Conservation (phyloP, 2,797 vertebrate species). For the Girardinus metallicus region DNA sequence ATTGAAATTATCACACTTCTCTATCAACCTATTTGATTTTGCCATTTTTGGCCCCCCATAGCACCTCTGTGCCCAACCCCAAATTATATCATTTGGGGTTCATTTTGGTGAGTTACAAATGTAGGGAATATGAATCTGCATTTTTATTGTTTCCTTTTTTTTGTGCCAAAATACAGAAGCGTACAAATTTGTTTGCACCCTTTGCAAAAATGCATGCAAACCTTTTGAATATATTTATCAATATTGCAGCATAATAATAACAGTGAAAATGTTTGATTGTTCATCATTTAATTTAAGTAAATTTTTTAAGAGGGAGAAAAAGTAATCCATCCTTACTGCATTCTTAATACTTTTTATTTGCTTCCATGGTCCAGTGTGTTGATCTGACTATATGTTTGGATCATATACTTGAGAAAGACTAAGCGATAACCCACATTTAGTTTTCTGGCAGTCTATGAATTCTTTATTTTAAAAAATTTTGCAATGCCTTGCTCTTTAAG, state of each 20-base stretch:
- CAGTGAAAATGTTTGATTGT: background rate
- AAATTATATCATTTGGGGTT: constrained; percentile 34
- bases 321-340: background rate
- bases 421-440: background rate
- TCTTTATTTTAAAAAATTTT: background rate
- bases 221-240: background rate
- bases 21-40: background rate
- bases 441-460: background rate
- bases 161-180: constrained; percentile 41
- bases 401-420: background rate
- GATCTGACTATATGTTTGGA: background rate
- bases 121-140: constrained; percentile 13
- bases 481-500: too few relatives aligned
- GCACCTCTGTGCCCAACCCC: constrained; percentile 31
- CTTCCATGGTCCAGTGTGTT: background rate
- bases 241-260: background rate
- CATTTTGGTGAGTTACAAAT: constrained; percentile 27
- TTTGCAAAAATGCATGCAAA: background rate
- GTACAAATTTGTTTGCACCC: constrained; percentile 8
- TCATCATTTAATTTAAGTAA: background rate
- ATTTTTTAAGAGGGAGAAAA: background rate
- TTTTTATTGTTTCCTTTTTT: constrained; percentile 25
- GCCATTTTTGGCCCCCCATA: constrained; percentile 18
- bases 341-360: background rate
- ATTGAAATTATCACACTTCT: background rate